These are phyloP conservation scores for Andrena cerasifolii DNA, from an alignment of 1,140 invertebrate species.

Conservation along the genomic window DNA sequence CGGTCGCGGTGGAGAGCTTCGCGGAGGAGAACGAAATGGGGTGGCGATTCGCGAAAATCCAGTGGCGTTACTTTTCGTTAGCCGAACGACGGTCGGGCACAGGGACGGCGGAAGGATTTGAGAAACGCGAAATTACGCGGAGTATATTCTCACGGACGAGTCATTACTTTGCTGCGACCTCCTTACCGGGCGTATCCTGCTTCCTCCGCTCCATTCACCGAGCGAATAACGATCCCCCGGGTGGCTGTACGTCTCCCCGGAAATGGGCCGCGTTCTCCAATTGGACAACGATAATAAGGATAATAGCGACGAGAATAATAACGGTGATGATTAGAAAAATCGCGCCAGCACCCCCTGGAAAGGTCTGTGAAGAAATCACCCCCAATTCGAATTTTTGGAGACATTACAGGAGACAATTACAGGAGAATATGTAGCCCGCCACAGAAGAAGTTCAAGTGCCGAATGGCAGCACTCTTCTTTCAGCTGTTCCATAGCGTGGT, in stretches of 20 bases:
- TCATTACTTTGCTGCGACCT: constrained; percentile 61
- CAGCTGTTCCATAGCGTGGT: no score
- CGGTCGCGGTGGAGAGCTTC: neutral
- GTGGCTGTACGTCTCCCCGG: constrained; percentile 53
- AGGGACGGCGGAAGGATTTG: constrained; percentile 39
- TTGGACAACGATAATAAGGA: constrained; percentile 63
- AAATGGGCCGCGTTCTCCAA: constrained; percentile 57
- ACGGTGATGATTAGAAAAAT: constrained; percentile 52
- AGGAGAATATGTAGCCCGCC: no score
- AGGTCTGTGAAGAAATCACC: no score
- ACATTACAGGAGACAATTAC: no score
- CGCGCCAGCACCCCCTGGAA: neutral
- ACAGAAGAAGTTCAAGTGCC: no score
- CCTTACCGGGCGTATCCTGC: constrained; percentile 33
- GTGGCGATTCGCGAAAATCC: constrained; percentile 23
- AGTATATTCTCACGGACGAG: constrained; percentile 62
- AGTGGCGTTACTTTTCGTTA: constrained; percentile 57
- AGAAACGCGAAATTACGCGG: constrained; percentile 55
- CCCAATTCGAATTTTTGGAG: no score
- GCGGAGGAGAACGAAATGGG: neutral
- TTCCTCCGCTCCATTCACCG: constrained; percentile 26
- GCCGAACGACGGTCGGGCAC: constrained; percentile 32
- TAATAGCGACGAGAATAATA: constrained; percentile 62
- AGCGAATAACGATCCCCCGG: constrained; percentile 53
- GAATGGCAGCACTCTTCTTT: no score